Percentiles rank a stretch among this genome's conserved stretches.
phyloP scores from a whole-genome alignment of 2,797 vertebrate genomes.

The Podarcis lilfordi region DNA sequence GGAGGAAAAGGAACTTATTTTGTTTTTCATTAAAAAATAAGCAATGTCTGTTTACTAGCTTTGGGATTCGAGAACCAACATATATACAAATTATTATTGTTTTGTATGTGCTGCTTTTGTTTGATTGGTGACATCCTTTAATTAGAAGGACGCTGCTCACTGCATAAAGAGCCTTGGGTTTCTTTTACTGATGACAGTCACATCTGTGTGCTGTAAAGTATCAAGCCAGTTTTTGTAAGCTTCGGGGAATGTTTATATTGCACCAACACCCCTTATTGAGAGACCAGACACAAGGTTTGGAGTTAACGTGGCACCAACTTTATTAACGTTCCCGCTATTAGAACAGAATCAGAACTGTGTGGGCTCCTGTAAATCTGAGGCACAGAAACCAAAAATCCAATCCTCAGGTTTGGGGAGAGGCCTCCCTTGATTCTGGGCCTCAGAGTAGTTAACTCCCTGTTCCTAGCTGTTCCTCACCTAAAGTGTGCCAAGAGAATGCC shows the following conservation, averaged over 20 bases:
- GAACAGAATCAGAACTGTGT: too few species aligned
- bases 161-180: background rate
- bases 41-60: background rate
- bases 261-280: too few species aligned
- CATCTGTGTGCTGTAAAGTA: background rate
- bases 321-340: too few species aligned
- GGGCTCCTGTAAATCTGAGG: too few species aligned
- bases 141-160: background rate
- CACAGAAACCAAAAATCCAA: too few species aligned
- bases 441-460: too few species aligned
- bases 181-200: background rate
- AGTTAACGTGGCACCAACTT: too few species aligned
- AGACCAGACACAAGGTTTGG: too few species aligned
- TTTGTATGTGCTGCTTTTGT: background rate
- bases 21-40: background rate
- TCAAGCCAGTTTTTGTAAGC: background rate
- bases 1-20: background rate
- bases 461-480: too few species aligned
- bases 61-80: background rate
- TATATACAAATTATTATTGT: background rate
- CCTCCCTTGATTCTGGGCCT: too few species aligned
- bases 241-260: background rate
- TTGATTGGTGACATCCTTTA: background rate
- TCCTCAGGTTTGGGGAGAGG: too few species aligned
- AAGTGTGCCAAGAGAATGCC: too few species aligned